Conservation (phyloP, 1,140 invertebrate species). For the Plodia interpunctella region DNA sequence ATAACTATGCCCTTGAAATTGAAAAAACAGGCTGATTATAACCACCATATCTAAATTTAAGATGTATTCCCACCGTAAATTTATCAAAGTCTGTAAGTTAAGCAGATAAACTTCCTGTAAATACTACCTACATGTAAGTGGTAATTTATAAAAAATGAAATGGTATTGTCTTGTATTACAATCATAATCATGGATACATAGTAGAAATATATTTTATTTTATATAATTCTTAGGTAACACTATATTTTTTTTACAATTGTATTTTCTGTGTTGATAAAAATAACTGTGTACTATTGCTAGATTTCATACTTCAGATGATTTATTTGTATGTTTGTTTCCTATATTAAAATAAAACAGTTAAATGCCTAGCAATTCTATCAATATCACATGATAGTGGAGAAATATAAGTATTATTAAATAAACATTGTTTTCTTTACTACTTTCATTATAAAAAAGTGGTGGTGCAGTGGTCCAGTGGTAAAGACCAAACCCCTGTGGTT, state of each 20-base stretch:
- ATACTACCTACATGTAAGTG: slow-evolving; percentile 14
- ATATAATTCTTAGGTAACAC: slow-evolving; percentile 4
- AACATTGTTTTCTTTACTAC: slow-evolving; percentile 24
- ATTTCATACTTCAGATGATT: slow-evolving; percentile 40
- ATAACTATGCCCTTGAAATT: not conserved
- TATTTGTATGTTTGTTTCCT: slow-evolving; percentile 58
- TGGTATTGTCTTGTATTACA: slow-evolving; percentile 1
- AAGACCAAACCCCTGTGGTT: too few relatives aligned
- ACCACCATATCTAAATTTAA: slow-evolving; percentile 63
- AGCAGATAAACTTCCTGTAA: slow-evolving; percentile 46
- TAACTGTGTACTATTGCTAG: slow-evolving; percentile 17
- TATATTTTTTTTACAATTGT: slow-evolving; percentile 10
- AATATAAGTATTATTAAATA: slow-evolving; percentile 53
- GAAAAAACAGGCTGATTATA: slow-evolving; percentile 49
- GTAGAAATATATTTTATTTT: slow-evolving; percentile 10
- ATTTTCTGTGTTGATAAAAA: slow-evolving; percentile 6
- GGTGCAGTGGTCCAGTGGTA: too few relatives aligned
- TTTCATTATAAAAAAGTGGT: slow-evolving; percentile 1
- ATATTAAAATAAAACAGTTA: slow-evolving; percentile 53
- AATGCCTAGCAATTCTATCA: slow-evolving; percentile 37
- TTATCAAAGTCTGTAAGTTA: slow-evolving; percentile 60
- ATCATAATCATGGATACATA: slow-evolving; percentile 13
- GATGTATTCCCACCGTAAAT: slow-evolving; percentile 67
- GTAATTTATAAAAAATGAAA: not conserved
- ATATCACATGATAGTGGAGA: slow-evolving; percentile 48